Evolutionary conservation across 2,113 vertebrate genomes (phyloP).

Genomic region (Alces alces): DNA sequence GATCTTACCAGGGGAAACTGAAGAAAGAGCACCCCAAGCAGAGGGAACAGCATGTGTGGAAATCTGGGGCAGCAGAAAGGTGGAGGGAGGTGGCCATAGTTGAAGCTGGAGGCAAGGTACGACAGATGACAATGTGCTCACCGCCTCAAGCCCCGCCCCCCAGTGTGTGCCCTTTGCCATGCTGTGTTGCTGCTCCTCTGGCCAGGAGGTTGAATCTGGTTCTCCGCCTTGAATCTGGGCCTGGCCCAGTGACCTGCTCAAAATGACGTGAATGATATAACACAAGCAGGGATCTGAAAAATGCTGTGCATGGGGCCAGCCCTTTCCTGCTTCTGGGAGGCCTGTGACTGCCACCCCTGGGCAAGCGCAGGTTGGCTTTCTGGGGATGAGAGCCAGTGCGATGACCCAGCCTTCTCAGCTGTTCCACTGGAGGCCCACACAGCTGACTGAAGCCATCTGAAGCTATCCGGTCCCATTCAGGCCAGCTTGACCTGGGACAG

Average conservation of each 20-base stretch:
- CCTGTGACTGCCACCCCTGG: neutral
- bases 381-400: neutral
- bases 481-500: neutral
- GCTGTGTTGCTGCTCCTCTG: neutral
- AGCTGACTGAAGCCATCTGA: neutral
- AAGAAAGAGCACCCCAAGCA: neutral
- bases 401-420: neutral
- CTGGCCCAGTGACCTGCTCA: neutral
- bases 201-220: neutral
- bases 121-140: accelerated
- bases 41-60: neutral
- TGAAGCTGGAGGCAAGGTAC: neutral
- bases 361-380: neutral
- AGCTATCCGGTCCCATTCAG: neutral
- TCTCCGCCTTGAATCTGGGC: neutral
- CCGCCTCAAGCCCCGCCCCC: accelerated
- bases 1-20: neutral
- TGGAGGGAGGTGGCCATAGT: neutral
- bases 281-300: neutral
- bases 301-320: neutral
- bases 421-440: neutral
- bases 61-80: neutral
- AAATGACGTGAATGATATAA: neutral
- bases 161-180: accelerated
- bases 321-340: neutral